Percentiles rank a stretch among this genome's conserved stretches.
Evolutionary conservation across 1,140 invertebrate species (phyloP).

Genomic region (Drosophila sucinea): DNA sequence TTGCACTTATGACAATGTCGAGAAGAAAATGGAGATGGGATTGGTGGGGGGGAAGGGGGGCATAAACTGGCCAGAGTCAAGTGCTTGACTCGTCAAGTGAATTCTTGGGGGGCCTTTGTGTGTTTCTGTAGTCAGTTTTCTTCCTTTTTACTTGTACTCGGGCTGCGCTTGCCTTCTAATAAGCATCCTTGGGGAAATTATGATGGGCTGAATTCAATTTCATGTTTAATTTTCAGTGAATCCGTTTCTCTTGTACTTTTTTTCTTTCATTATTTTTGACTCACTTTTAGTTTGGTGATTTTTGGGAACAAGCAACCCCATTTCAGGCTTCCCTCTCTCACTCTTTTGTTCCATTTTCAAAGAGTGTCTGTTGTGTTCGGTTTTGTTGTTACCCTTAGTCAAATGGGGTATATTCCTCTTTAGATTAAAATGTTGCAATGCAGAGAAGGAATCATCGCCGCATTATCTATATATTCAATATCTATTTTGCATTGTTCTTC

Average conservation of each 20-base stretch:
- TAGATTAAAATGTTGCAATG: no score
- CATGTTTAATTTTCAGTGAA: slow-evolving; percentile 79
- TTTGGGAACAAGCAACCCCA: slow-evolving; percentile 11
- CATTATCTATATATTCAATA: no score
- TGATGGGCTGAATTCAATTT: slow-evolving; percentile 81
- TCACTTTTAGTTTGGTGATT: slow-evolving; percentile 34
- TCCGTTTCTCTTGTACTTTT: slow-evolving; percentile 51
- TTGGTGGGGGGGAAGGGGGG: background rate
- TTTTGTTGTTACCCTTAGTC: background rate
- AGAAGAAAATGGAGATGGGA: background rate
- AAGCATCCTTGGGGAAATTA: slow-evolving; percentile 79
- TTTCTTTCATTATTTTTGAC: slow-evolving; percentile 18
- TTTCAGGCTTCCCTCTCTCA: background rate
- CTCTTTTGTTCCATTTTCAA: slow-evolving; percentile 11
- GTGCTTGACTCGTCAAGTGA: slow-evolving; percentile 47
- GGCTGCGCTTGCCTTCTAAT: slow-evolving; percentile 50
- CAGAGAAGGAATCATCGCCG: no score
- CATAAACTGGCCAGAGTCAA: slow-evolving; percentile 29
- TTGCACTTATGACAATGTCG: slow-evolving; percentile 72
- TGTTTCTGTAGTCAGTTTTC: slow-evolving; percentile 26
- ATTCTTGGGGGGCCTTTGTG: slow-evolving; percentile 58
- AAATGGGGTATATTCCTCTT: background rate
- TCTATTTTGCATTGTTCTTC: no score
- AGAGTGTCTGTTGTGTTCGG: background rate
- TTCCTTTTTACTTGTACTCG: background rate